phyloP scores from a whole-genome alignment of 2,888 invertebrate species.

The Halictus quadricinctus region DNA sequence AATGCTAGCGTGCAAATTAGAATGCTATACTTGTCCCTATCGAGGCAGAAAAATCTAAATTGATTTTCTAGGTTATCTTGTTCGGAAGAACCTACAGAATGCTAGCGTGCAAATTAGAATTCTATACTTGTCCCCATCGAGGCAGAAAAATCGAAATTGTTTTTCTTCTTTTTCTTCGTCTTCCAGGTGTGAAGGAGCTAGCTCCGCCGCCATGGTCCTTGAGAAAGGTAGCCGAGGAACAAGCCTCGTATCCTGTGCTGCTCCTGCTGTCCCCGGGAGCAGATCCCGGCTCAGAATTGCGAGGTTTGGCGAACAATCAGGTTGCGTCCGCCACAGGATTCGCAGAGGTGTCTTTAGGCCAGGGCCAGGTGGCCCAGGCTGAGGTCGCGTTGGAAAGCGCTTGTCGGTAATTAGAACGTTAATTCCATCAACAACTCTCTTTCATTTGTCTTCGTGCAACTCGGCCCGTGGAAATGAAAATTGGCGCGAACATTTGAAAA shows the following conservation, averaged over 20 bases:
- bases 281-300: constrained; percentile 94
- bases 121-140: too few species aligned
- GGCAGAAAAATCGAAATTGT: not conserved
- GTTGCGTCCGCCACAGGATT: constrained; percentile 68
- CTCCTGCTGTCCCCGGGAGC: constrained; percentile 94
- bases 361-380: constrained; percentile 87
- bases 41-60: too few species aligned
- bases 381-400: constrained; percentile 81
- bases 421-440: not conserved
- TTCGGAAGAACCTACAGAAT: too few species aligned
- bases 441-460: too few species aligned
- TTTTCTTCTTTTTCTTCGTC: not conserved
- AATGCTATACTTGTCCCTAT: too few species aligned
- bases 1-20: too few species aligned
- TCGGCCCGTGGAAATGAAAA: too few species aligned
- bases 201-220: constrained; percentile 85
- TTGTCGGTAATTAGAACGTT: constrained; percentile 77
- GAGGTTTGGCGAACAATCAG: constrained; percentile 85
- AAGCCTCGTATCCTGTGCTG: constrained; percentile 88
- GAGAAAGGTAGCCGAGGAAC: constrained; percentile 85
- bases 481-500: too few species aligned
- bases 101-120: too few species aligned
- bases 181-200: constrained; percentile 81
- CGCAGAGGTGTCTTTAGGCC: constrained; percentile 89
- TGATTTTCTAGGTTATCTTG: too few species aligned